Evolutionary conservation across 2,113 vertebrate genomes (phyloP), one percentile per base, ranked within the genome.

Genomic region (Atrichornis clamosus): DNA sequence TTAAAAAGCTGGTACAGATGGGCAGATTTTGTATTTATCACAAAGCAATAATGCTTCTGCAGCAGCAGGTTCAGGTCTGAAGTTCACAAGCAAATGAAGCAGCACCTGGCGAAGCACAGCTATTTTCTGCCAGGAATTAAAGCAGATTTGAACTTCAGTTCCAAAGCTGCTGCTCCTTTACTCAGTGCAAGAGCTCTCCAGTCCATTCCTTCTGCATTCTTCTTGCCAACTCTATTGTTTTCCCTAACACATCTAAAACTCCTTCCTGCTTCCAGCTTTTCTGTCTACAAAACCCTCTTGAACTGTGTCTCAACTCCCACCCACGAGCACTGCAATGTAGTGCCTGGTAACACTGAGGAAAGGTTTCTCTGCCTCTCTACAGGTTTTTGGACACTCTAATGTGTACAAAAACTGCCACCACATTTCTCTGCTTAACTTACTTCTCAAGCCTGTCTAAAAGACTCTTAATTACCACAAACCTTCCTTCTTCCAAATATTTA

Each of bases 261-360:
- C 24, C 32, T 15, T 42, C 19, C 69, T 30, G 5, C 9, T 80
- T 13, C 24, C 15, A 26, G 9, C 17, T 50, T 7, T 82, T 81
- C 13, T 46, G 49, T 42, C 42, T 47, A 26, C 32, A 80, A 64
- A 79, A 44, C 7, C 7, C 15, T 47, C 59, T 10, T 47, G 33
- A 69, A 10, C 35, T 44, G 10, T 7, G 32, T 12, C 39, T 87
- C 18, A 15, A 23, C 42, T 67, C 33, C 78, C 65, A 20, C 8
- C 62, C 53, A 17, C 41, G 65, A 4, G 37, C 47, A 41, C 0
- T 24, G 14, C n/a, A 13, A 52, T 15, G 15, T 8, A 18, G 32
- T 1, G 1, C 37, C 5, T 14, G 13, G 17, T 12, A 1, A 4
- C 39, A n/a, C 0, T n/a, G 32, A 39, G 10, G 2, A 49, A 42